These are phyloP conservation scores for Schrankia costaestrigalis DNA, from an alignment of 2,888 invertebrate genomes.

Conservation along the genomic window DNA sequence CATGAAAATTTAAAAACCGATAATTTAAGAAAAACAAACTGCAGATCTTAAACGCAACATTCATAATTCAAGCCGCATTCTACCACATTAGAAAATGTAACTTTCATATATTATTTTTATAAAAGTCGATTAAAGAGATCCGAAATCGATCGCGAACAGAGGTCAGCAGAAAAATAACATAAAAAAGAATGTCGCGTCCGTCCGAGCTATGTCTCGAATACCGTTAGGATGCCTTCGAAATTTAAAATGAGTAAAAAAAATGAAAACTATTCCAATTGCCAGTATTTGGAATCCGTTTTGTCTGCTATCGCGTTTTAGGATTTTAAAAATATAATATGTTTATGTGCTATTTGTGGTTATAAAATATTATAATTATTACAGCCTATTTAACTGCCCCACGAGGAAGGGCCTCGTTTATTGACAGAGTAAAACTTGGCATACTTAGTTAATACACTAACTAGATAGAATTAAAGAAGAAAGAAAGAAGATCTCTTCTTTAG, in stretches of 20 bases:
- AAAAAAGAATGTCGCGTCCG: conserved; percentile 68
- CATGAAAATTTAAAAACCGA: no score
- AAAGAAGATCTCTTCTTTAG: no score
- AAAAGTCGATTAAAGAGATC: conserved; percentile 39
- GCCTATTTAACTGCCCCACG: no score
- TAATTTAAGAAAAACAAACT: no score
- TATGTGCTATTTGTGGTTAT: conserved; percentile 21
- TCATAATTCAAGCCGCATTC: no score
- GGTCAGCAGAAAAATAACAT: conserved; percentile 71
- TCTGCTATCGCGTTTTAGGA: conserved; percentile 57
- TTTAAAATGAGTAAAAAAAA: conserved; percentile 61
- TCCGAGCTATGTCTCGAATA: conserved; percentile 74
- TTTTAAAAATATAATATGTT: conserved; percentile 29
- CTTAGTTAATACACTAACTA: no score
- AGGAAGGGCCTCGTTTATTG: no score
- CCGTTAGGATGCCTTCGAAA: conserved; percentile 76
- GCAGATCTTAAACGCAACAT: no score
- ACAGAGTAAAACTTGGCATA: no score
- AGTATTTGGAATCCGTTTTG: conserved; percentile 77
- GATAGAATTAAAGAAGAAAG: no score
- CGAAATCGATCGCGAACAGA: conserved; percentile 60
- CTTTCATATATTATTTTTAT: conserved; percentile 33
- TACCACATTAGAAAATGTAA: conserved; percentile 9
- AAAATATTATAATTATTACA: neutral
- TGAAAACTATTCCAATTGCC: conserved; percentile 80